Conservation (phyloP, 1,140 invertebrate species). For the Glomeris maerens region DNA sequence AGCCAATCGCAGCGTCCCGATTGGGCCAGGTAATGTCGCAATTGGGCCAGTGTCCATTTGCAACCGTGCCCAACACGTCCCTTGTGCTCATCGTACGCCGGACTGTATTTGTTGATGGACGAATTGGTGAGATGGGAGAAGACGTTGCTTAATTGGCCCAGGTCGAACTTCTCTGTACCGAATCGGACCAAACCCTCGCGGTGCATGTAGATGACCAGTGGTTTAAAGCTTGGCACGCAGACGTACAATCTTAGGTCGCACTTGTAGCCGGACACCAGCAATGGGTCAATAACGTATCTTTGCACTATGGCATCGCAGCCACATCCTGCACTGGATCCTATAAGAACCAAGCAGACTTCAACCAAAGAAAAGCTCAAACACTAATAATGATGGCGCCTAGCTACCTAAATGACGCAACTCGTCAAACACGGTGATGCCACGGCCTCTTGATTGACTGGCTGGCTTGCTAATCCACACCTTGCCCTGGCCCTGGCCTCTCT, state of each 20-base stretch:
- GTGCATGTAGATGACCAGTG: slow-evolving; percentile 66
- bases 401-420: slow-evolving; percentile 54
- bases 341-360: too few species aligned
- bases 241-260: slow-evolving; percentile 69
- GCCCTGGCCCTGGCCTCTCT: slow-evolving; percentile 49
- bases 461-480: slow-evolving; percentile 73
- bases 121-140: slow-evolving; percentile 83
- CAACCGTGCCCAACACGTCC: slow-evolving; percentile 58
- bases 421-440: slow-evolving; percentile 69
- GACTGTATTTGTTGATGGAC: slow-evolving; percentile 62
- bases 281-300: slow-evolving; percentile 67
- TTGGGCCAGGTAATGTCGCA: slow-evolving; percentile 56
- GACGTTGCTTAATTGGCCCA: slow-evolving; percentile 58
- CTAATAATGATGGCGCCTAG: too few species aligned
- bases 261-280: slow-evolving; percentile 74
- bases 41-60: slow-evolving; percentile 64
- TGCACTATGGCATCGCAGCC: slow-evolving; percentile 54
- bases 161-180: slow-evolving; percentile 69
- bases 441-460: slow-evolving; percentile 63
- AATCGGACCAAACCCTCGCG: slow-evolving; percentile 60
- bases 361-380: too few species aligned
- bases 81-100: slow-evolving; percentile 62
- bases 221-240: slow-evolving; percentile 63
- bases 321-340: too few species aligned
- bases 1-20: slow-evolving; percentile 57